Evolutionary conservation across 2,113 vertebrate species (phyloP).

Genomic region (Saimiri boliviensis): DNA sequence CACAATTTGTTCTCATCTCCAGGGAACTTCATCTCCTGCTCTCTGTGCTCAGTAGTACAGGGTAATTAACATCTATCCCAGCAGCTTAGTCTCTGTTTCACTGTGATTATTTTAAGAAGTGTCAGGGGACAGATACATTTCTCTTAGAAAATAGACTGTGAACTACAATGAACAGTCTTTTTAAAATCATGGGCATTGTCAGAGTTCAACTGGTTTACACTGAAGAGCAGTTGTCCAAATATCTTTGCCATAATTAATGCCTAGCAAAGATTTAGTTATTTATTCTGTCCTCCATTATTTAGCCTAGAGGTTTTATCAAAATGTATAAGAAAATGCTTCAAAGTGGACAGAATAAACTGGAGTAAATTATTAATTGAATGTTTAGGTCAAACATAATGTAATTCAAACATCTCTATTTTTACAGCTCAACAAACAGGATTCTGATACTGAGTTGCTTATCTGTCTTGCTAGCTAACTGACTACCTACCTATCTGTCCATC

Average conservation of each 20-base stretch:
- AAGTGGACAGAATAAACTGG: not conserved
- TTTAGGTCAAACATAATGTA: not conserved
- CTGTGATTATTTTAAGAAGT: slow-evolving; percentile 56
- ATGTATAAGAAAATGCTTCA: not conserved
- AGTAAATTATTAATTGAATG: not conserved
- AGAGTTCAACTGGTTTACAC: not conserved
- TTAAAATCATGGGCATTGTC: not conserved
- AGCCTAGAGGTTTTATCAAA: slow-evolving; percentile 10
- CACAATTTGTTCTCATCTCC: slow-evolving; percentile 55
- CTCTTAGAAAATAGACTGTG: slow-evolving; percentile 50
- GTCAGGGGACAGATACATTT: slow-evolving; percentile 51
- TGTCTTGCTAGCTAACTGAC: not conserved
- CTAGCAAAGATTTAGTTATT: not conserved
- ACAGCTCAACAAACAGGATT: not conserved
- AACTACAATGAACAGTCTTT: not conserved
- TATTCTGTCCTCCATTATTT: not conserved
- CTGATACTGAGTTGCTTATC: not conserved
- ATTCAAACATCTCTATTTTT: not conserved
- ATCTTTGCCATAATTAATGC: not conserved
- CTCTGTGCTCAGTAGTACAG: slow-evolving; percentile 46
- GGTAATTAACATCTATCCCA: slow-evolving; percentile 66
- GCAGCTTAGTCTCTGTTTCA: slow-evolving; percentile 47
- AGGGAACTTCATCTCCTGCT: slow-evolving; percentile 53
- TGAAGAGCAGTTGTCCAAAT: not conserved
- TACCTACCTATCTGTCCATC: not conserved